Percentiles rank a stretch among this genome's conserved stretches.
These are phyloP conservation scores for Aphelenchoides avenae DNA, from an alignment of 1,140 invertebrate genomes.

Conservation along the genomic window DNA sequence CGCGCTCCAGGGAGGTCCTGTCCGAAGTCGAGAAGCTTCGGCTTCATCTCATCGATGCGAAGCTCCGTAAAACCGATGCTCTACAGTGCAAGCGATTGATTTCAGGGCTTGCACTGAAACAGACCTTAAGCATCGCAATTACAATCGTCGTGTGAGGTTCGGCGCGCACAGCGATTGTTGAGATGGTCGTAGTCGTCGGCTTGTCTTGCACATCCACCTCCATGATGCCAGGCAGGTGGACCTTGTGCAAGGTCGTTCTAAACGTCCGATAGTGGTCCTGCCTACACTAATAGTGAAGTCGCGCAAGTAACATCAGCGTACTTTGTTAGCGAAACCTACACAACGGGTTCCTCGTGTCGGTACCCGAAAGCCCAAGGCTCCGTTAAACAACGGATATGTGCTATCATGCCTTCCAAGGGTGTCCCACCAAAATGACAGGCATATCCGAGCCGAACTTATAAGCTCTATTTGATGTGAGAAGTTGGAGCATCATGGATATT, in stretches of 20 bases:
- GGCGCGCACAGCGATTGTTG: slow-evolving; percentile 82
- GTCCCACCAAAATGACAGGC: no score
- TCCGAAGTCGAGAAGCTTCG: slow-evolving; percentile 76
- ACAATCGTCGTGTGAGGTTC: slow-evolving; percentile 75
- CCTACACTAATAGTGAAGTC: neutral
- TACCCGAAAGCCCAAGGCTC: no score
- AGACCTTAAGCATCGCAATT: slow-evolving; percentile 81
- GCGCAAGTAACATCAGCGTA: neutral
- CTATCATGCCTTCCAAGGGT: no score
- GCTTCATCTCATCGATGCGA: slow-evolving; percentile 78
- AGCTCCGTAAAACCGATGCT: slow-evolving; percentile 76
- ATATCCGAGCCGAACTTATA: no score
- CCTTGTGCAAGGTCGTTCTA: neutral
- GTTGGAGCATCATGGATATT: no score
- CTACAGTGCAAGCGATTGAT: slow-evolving; percentile 62
- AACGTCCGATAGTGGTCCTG: neutral
- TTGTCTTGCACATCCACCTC: slow-evolving; percentile 10
- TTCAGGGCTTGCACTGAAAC: slow-evolving; percentile 43
- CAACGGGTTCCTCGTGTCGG: neutral
- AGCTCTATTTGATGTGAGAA: no score
- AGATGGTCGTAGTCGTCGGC: slow-evolving; percentile 74
- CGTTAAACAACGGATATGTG: no score
- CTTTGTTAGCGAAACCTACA: neutral
- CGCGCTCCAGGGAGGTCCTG: slow-evolving; percentile 72
- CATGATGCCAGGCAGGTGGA: neutral